Evolutionary conservation across 2,113 vertebrate genomes (phyloP).

Genomic region (Ptychochromis oligacanthus): DNA sequence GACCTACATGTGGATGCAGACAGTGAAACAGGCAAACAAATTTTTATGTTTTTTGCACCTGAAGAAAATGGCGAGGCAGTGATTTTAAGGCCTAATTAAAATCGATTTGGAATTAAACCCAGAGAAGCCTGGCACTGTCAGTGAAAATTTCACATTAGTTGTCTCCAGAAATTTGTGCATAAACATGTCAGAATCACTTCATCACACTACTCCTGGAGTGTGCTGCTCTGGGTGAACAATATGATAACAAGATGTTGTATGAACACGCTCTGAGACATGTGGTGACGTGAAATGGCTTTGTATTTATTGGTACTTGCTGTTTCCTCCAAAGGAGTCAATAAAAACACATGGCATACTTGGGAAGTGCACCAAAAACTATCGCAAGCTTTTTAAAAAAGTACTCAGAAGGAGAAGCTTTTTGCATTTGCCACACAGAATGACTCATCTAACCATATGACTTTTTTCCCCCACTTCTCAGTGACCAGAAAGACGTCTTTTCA

Average conservation of each 20-base stretch:
- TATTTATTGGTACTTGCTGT: not conserved
- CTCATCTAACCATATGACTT: constrained; percentile 14
- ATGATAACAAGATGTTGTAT: not conserved
- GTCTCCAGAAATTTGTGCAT: too few species aligned
- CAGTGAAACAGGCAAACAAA: too few species aligned
- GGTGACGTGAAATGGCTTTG: not conserved
- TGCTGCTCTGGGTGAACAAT: not conserved
- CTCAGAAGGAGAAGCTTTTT: constrained; percentile 16
- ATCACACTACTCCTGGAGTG: too few species aligned
- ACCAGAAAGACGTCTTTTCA: constrained; percentile 17
- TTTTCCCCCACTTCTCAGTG: not conserved
- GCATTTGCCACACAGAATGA: constrained; percentile 39
- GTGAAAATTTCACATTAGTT: too few species aligned
- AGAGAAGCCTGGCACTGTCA: too few species aligned
- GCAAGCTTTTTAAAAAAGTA: not conserved
- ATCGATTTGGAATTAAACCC: too few species aligned
- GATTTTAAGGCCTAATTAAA: too few species aligned
- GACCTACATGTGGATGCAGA: too few species aligned
- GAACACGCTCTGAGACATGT: not conserved
- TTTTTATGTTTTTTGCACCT: too few species aligned
- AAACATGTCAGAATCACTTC: too few species aligned
- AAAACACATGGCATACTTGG: not conserved
- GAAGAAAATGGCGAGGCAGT: too few species aligned
- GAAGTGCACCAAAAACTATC: not conserved
- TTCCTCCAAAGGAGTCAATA: not conserved